These are phyloP conservation scores for Rhinichthys klamathensis DNA, from an alignment of 2,113 vertebrate genomes.

Conservation along the genomic window DNA sequence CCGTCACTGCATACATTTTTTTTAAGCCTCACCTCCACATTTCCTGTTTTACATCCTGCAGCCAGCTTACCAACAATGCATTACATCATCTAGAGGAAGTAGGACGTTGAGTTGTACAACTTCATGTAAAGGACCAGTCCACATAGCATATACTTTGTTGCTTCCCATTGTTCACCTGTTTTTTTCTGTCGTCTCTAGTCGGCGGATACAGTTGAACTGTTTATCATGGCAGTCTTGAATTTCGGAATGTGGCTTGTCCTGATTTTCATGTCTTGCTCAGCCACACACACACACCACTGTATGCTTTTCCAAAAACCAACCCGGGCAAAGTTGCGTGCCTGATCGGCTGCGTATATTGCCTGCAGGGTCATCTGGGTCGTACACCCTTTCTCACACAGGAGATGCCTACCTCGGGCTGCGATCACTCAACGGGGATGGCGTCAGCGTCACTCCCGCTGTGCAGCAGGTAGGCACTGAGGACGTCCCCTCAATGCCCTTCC, in stretches of 20 bases:
- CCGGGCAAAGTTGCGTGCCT: conserved; percentile 52
- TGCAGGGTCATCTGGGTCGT: conserved; percentile 74
- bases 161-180: background rate
- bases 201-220: background rate
- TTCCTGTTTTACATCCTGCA: conserved; percentile 5
- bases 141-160: background rate
- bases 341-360: conserved; percentile 70
- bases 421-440: conserved; percentile 74
- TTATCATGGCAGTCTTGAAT: background rate
- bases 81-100: background rate
- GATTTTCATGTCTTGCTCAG: background rate
- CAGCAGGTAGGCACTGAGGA: conserved; percentile 75
- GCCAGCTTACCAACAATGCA: background rate
- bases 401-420: conserved; percentile 74
- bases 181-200: background rate
- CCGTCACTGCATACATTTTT: background rate
- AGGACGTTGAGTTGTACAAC: background rate
- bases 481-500: conserved; percentile 61
- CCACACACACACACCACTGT: background rate
- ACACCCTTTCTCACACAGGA: conserved; percentile 75
- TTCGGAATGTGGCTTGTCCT: conserved; percentile 18
- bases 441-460: conserved; percentile 73
- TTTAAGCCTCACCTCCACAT: background rate
- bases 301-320: conserved; percentile 7
- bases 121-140: background rate